Conservation (phyloP, 1,140 invertebrate genomes). For the Ceratosolen fusciceps region DNA sequence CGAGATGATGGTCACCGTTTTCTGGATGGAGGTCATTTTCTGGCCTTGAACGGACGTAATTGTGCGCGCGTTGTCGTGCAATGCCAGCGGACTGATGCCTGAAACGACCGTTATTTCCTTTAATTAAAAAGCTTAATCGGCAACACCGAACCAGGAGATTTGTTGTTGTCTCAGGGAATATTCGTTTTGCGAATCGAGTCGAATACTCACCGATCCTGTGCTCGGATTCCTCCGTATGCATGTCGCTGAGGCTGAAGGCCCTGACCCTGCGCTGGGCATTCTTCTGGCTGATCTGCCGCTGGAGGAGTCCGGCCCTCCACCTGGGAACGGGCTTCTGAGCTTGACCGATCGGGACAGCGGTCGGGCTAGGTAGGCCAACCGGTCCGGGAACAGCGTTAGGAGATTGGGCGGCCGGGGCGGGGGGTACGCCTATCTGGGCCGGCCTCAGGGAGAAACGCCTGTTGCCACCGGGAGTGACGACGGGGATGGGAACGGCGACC, state of each 20-base stretch:
- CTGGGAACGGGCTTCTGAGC: conserved; percentile 57
- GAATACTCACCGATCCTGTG: conserved; percentile 20
- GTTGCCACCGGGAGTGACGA: neutral
- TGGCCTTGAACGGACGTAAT: conserved; percentile 51
- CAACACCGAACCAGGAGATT: too few relatives aligned
- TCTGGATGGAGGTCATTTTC: conserved; percentile 51
- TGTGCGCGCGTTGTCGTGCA: conserved; percentile 54
- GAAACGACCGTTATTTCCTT: neutral
- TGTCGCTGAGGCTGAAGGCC: conserved; percentile 67
- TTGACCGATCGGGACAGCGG: neutral
- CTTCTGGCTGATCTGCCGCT: conserved; percentile 64
- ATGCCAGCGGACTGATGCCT: conserved; percentile 59
- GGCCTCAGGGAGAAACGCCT: conserved; percentile 63
- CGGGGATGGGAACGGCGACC: conserved; percentile 50
- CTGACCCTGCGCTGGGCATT: conserved; percentile 60
- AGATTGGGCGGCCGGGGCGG: conserved; percentile 1
- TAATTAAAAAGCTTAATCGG: neutral
- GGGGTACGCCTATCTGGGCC: conserved; percentile 54
- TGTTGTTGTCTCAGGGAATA: too few relatives aligned
- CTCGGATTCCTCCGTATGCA: conserved; percentile 57
- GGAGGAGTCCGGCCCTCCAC: conserved; percentile 66
- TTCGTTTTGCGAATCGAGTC: neutral
- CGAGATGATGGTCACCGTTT: conserved; percentile 65
- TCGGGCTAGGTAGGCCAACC: neutral
- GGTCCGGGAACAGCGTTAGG: neutral